Evolutionary conservation across 2,113 vertebrate species (phyloP), one percentile per base, ranked within the genome.

Genomic region (Leiothrix lutea): DNA sequence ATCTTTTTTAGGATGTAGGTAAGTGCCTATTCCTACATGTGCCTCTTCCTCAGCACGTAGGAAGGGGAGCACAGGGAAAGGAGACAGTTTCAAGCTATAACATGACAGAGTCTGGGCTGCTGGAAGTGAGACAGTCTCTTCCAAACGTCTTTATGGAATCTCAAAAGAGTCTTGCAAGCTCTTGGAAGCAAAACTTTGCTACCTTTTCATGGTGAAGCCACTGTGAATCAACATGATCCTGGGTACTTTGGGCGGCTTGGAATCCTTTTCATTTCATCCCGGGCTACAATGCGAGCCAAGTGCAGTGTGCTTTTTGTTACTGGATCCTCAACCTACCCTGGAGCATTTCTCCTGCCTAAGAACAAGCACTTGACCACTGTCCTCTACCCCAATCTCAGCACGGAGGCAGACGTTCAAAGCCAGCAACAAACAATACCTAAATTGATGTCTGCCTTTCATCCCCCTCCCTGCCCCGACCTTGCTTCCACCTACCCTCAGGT

Each of bases 401-500:
- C 1, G 2, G 23, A 83, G 54, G 40, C 69, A 94, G 58, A 79
- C 53, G 79, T 75, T 95, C 92, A 86, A 88, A 80, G 5, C 40
- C 36, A 65, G 10, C 16, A 89, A 61, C 62, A 80, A 80, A 69
- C 57, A 92, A 92, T 31, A 42, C 31, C 11, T 35, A 56, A 67
- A 53, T 0, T 19, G 36, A 56, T 51, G 36, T 48, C 66, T 61
- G 61, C 60, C 51, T 86, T 93, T 94, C 64, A 90, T 24, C 28
- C 44, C 65, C 54, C 9, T 38, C 36, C 36, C 36, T 38, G 7
- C 11, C 11, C 31, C 7, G 14, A 22, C 47, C 85, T 51, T 56
- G 79, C 62, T 69, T 88, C 60, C 69, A 90, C 64, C 44, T 94
- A 83, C 94, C 90, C 91, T 56, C 75, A n/a, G 74, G 90, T 57